Base-by-base conservation (phyloP, 2,888 invertebrate genomes). In the Mylabris sibirica region DNA sequence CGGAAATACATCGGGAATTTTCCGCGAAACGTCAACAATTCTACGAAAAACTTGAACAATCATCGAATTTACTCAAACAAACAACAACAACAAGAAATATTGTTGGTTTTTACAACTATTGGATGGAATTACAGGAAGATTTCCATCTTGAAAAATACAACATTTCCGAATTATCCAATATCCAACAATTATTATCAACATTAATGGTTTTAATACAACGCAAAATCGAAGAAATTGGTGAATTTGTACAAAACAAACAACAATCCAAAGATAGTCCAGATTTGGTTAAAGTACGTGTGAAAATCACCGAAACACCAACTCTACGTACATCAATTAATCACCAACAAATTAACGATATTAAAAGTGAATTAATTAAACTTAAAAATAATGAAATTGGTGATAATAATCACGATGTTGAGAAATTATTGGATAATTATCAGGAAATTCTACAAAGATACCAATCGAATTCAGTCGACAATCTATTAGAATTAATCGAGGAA, bases 231-330 rank as follows among this genome's bases (percentile, higher is more conserved):
- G 61, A 61, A 61, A 22, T 61, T n/a, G 38, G 11, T 2, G 9
- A 20, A 24, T 35, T 17, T 14, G 5, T 35, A 4, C 20, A 20
- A 17, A 3, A 22, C 3, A 35, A 61, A 61, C 8, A 61, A 61
- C 8, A 9, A 2, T 4, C 3, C 1, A 53, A 61, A 61, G 35
- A 34, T 6, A 17, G 41, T 12, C 22, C 61, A 11, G 41, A 34
- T 61, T 34, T 69, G 17, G 66, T 69, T 12, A 63, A 35, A 30
- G 44, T 69, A 17, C 63, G 64, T 20, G 63, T 38, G 35, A 38
- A 61, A 17, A 61, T 61, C 14, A 38, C 17, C 20, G 61, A 61
- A 2, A 20, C 61, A 35, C 61, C 61, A 6, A 4, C 5, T 11
- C 1, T 12, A 4, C 3, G 3, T 12, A 12, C 53, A 14, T 24